These are phyloP conservation scores for Stenoptilia bipunctidactyla DNA, from an alignment of 2,888 invertebrate species.

Conservation along the genomic window DNA sequence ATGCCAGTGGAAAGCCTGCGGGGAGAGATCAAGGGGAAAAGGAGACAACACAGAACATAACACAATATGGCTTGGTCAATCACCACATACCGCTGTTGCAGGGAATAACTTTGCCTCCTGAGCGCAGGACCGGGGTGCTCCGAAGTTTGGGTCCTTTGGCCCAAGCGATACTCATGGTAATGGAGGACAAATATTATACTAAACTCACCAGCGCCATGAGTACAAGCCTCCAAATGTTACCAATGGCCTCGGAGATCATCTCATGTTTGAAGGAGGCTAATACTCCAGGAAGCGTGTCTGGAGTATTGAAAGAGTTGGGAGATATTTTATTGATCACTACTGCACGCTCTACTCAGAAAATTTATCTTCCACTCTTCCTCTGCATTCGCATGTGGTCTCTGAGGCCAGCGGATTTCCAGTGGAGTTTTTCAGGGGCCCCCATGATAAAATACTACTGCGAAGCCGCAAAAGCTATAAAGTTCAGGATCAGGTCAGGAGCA, in stretches of 20 bases:
- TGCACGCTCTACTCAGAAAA: too few relatives aligned
- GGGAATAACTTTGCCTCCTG: slow-evolving; percentile 13
- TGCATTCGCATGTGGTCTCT: too few relatives aligned
- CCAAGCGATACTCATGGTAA: slow-evolving; percentile 14
- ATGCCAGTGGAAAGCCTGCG: too few relatives aligned
- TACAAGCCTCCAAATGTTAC: slow-evolving; percentile 20
- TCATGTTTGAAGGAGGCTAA: slow-evolving; percentile 12
- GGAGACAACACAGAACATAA: slow-evolving; percentile 13
- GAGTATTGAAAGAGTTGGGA: slow-evolving; percentile 19
- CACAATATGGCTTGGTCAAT: slow-evolving; percentile 12
- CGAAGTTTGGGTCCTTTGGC: slow-evolving; percentile 16
- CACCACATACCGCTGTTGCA: slow-evolving; percentile 13
- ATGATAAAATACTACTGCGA: too few relatives aligned
- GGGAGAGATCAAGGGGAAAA: too few relatives aligned
- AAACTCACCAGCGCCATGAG: slow-evolving; percentile 13
- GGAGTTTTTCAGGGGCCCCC: too few relatives aligned
- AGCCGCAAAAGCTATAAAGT: too few relatives aligned
- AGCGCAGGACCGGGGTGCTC: slow-evolving; percentile 15
- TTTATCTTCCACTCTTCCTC: too few relatives aligned
- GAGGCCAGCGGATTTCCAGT: too few relatives aligned
- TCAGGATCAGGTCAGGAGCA: too few relatives aligned
- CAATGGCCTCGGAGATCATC: slow-evolving; percentile 18
- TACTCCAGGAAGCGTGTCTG: slow-evolving; percentile 16
- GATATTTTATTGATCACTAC: too few relatives aligned
- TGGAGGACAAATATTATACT: slow-evolving; percentile 16